A percentile compares a stretch with the other conserved stretches of the same genome.
These are phyloP conservation scores for Channa argus DNA, from an alignment of 2,113 vertebrate species.

Conservation along the genomic window DNA sequence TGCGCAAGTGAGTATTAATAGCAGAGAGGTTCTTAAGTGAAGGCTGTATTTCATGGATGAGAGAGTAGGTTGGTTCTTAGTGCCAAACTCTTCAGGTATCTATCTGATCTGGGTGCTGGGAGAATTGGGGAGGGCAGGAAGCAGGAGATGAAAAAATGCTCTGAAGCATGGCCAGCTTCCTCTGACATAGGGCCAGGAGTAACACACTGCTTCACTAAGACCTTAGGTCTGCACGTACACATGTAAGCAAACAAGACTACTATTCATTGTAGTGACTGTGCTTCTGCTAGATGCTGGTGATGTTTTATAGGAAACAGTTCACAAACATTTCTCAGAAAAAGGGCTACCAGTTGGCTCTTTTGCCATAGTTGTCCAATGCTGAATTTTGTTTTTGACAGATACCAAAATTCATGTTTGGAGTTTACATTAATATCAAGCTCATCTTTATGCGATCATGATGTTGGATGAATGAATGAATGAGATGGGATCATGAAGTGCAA, in stretches of 20 bases:
- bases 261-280: conserved; percentile 7
- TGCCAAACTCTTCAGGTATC: conserved; percentile 52
- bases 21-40: conserved; percentile 55
- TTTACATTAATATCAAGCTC: too few species aligned
- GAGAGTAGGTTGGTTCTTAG: conserved; percentile 40
- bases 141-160: conserved; percentile 63
- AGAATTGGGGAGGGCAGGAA: conserved; percentile 55
- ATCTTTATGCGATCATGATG: too few species aligned
- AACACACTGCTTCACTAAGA: conserved; percentile 22
- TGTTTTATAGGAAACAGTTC: not conserved
- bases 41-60: conserved; percentile 64
- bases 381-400: too few species aligned
- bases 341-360: too few species aligned
- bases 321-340: too few species aligned
- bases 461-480: too few species aligned
- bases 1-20: conserved; percentile 48
- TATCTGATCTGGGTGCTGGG: conserved; percentile 63
- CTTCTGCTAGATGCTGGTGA: not conserved
- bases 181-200: conserved; percentile 55
- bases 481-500: too few species aligned
- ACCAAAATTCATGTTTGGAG: too few species aligned
- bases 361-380: too few species aligned
- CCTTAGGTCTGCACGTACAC: conserved; percentile 25
- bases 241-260: not conserved
- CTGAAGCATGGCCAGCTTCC: conserved; percentile 69